Evolutionary conservation across 2,888 invertebrate species (phyloP).

Genomic region (Drosophila conformis): DNA sequence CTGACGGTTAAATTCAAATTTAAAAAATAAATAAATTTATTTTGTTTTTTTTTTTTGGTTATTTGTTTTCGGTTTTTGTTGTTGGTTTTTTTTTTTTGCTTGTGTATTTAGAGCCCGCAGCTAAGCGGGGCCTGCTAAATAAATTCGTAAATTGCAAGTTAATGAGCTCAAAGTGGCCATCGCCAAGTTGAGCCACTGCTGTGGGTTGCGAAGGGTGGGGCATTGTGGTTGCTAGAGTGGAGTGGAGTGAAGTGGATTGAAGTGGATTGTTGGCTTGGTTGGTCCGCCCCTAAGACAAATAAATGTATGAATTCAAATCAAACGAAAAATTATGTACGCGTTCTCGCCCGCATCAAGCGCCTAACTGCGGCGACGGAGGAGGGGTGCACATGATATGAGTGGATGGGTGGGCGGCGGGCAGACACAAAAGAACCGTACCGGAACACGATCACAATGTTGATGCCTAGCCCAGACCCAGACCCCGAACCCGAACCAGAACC

Average conservation of each 20-base stretch:
- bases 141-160: constrained; percentile 62
- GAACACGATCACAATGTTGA: constrained; percentile 15
- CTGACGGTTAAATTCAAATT: not conserved
- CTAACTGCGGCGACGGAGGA: constrained; percentile 9
- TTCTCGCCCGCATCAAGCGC: constrained; percentile 36
- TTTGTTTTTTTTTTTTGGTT: not conserved
- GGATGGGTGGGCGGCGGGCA: constrained; percentile 15
- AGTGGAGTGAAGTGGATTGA: constrained; percentile 1
- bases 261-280: not conserved
- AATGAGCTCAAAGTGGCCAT: constrained; percentile 76
- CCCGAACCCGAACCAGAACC: constrained; percentile 8
- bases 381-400: not conserved
- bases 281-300: constrained; percentile 35
- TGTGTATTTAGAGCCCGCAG: constrained; percentile 51
- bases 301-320: constrained; percentile 51
- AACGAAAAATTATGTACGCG: constrained; percentile 32
- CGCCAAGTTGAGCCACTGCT: constrained; percentile 23
- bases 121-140: constrained; percentile 21
- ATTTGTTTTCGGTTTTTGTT: not conserved
- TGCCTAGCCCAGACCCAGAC: constrained; percentile 9
- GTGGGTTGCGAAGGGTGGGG: constrained; percentile 1
- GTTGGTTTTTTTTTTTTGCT: constrained; percentile 8
- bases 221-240: constrained; percentile 8
- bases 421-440: constrained; percentile 16
- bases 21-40: not conserved